Evolutionary conservation across 2,113 vertebrate genomes (phyloP), one percentile per base, ranked within the genome.

Genomic region (Herpailurus yagouaroundi): DNA sequence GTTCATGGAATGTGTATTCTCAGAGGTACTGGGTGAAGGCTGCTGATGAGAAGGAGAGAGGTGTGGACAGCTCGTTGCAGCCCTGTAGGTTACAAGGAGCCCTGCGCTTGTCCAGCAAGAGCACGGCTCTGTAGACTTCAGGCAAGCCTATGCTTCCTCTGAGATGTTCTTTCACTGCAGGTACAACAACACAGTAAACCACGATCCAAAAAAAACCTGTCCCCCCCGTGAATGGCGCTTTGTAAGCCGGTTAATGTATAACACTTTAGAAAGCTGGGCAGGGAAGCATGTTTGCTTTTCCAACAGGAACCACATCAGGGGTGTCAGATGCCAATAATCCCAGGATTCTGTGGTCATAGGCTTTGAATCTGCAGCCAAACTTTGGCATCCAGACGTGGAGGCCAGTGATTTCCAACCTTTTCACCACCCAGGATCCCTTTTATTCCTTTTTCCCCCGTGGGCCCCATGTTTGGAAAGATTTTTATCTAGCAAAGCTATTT

Each of bases 281-380:
- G 95, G 85, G 92, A 98, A 98, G 94, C 80, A 71, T 97, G 96
- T 98, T 98, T 98, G 97, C 96, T 98, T 98, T 98, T 98, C 96
- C 96, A 98, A 96, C 95, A 97, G 95, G 96, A 98, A 98, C 97
- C 98, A 98, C 97, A 98, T 98, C 96, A 98, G 96, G 90, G 88
- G 97, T 98, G 98, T 98, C 97, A 97, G 95, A 96, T 98, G 97
- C 98, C 97, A 98, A 97, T 97, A 98, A 98, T 97, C 97, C 95
- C 84, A 96, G 84, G 95, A 97, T 96, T 97, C 95, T 97, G 97
- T 98, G 96, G 97, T 97, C 69, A 96, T 77, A 41, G 69, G 36
- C 96, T 98, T 98, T 98, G 97, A 97, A 97, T 98, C 69, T 97
- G 94, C 77, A 98, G 96, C 96, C 97, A 98, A 98, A 94, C 76